Evolutionary conservation across 2,888 invertebrate species (phyloP).

Genomic region (Zaprionus lineosus): DNA sequence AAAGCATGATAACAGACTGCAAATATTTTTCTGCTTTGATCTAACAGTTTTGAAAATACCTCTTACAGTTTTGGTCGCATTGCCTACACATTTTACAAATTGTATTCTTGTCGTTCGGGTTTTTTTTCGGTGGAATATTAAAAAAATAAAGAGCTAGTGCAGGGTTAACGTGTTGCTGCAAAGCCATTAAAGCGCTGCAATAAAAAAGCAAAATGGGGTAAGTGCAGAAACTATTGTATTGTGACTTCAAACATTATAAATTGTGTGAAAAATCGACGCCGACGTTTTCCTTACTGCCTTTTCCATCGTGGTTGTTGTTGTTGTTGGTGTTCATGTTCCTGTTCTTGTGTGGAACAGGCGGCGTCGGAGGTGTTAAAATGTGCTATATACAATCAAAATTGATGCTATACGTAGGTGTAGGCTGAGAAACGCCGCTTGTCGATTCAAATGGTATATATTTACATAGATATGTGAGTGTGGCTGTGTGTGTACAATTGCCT

Average conservation of each 20-base stretch:
- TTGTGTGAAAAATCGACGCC: slow-evolving; percentile 75
- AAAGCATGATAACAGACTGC: slow-evolving; percentile 3
- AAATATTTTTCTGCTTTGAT: slow-evolving; percentile 13
- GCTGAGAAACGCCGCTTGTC: slow-evolving; percentile 30
- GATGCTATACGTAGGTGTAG: slow-evolving; percentile 28
- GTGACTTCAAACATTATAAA: slow-evolving; percentile 21
- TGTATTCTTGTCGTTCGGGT: slow-evolving; percentile 51
- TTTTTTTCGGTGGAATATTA: slow-evolving; percentile 63
- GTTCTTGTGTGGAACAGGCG: slow-evolving; percentile 52
- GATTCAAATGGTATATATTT: slow-evolving; percentile 34
- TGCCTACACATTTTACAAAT: slow-evolving; percentile 50
- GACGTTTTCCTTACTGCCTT: slow-evolving; percentile 43
- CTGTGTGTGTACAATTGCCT: slow-evolving; percentile 18
- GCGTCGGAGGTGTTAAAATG: slow-evolving; percentile 53
- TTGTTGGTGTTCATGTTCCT: slow-evolving; percentile 2
- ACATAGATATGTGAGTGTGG: slow-evolving; percentile 35
- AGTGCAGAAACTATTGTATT: slow-evolving; percentile 30
- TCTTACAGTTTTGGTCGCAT: slow-evolving; percentile 49
- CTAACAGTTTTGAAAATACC: slow-evolving; percentile 23
- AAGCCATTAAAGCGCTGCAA: slow-evolving; percentile 41
- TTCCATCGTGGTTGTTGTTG: slow-evolving; percentile 16
- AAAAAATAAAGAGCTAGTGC: slow-evolving; percentile 53
- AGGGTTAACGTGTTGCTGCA: slow-evolving; percentile 46
- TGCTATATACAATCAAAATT: slow-evolving; percentile 52
- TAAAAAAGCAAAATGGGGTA: slow-evolving; percentile 62